These are phyloP conservation scores for Formica selysi DNA, from an alignment of 1,140 invertebrate species.

Conservation along the genomic window DNA sequence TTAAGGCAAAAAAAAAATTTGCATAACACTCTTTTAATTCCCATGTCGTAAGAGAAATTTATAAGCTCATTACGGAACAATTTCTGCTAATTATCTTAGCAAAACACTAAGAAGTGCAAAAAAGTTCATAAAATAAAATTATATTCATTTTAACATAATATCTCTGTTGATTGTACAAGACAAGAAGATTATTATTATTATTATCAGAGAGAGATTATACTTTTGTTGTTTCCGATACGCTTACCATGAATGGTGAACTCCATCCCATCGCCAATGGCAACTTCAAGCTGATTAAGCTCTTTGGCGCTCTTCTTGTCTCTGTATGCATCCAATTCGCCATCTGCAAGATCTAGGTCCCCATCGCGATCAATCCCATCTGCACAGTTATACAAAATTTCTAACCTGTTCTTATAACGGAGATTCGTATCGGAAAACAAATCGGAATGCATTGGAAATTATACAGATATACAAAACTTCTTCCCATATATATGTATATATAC, in stretches of 20 bases:
- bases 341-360: conserved; percentile 92
- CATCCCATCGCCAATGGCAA: conserved; percentile 96
- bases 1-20: background rate
- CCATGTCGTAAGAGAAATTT: conserved; percentile 20
- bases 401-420: conserved; percentile 73
- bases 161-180: conserved; percentile 1
- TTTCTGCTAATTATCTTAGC: background rate
- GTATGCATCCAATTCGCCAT: conserved; percentile 91
- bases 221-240: conserved; percentile 40
- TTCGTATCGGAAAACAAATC: conserved; percentile 71
- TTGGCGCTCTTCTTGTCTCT: conserved; percentile 94
- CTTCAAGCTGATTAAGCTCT: conserved; percentile 92
- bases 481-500: background rate
- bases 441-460: conserved; percentile 43
- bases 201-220: background rate
- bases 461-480: background rate
- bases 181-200: background rate
- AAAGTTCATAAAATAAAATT: background rate
- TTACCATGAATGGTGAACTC: conserved; percentile 96
- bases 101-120: background rate
- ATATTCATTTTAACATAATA: background rate
- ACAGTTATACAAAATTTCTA: conserved; percentile 82
- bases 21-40: background rate
- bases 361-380: conserved; percentile 87
- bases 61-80: background rate